phyloP scores from a whole-genome alignment of 2,113 vertebrate genomes.

The Chaetorhynchus papuensis region DNA sequence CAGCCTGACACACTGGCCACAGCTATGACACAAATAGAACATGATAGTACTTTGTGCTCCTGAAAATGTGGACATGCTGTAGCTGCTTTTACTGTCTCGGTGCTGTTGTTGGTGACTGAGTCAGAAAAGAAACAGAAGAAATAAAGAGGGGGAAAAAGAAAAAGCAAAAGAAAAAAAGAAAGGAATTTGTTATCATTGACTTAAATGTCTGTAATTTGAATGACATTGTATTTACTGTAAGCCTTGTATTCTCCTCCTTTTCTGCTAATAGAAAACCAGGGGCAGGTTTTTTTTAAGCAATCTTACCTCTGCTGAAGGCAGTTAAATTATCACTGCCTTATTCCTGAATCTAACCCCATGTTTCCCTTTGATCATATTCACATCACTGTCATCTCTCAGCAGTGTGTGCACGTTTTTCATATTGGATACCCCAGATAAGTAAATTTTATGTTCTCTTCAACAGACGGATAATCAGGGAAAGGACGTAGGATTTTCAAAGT shows the following conservation, averaged over 20 bases:
- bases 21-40: neutral
- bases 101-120: neutral
- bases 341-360: neutral
- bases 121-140: neutral
- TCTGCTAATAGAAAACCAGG: neutral
- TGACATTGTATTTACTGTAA: neutral
- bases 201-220: neutral
- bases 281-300: neutral
- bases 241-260: neutral
- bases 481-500: neutral
- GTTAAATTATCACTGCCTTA: neutral
- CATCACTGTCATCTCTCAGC: neutral
- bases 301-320: neutral
- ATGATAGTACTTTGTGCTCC: neutral
- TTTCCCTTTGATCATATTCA: neutral
- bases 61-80: neutral
- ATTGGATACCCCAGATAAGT: neutral
- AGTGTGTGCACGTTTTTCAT: neutral
- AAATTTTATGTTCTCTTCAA: neutral
- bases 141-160: neutral
- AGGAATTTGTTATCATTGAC: neutral
- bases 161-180: neutral
- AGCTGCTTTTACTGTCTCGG: neutral
- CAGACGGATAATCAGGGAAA: neutral
- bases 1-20: neutral